Evolutionary conservation across 1,140 invertebrate species (phyloP), one percentile per base, ranked within the genome.

Genomic region (Drosophila takahashii): DNA sequence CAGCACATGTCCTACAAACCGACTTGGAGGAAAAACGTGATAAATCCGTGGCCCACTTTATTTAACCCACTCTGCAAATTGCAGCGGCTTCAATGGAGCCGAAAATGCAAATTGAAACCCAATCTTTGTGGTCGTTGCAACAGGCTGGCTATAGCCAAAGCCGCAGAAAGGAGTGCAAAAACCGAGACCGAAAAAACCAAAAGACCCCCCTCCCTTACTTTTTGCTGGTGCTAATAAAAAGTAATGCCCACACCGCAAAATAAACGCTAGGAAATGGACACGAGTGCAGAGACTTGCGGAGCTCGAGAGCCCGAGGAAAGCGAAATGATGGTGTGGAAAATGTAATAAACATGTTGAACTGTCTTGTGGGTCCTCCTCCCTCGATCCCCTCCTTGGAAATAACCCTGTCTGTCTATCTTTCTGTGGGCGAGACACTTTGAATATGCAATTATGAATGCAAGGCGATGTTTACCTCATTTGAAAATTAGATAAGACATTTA

Each of bases 1-100:
- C 69, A 54, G 84, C 86, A 85, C 84, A 89, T 90, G 84, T 89
- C 86, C 84, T 90, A 90, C 84, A 90, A 90, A 90, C 80, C 80
- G 80, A 87, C 64, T 89, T 22, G 75, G 70, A 44, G 62, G 22
- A 70, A 80, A 87, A 84, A 89, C 84, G 83, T 86, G 83, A 86
- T 86, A 76, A 83, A 89, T 87, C 71, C 79, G 52, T 87, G 83
- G 47, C 79, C 83, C 83, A 86, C 74, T 87, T 83, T 78, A 52
- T 62, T 73, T 77, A 69, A 36, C 60, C 70, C 64, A 73, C 44
- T 67, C 83, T 76, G 67, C 60, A 70, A 87, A 89, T 83, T 89
- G 79, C 84, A 66, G 66, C 79, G 58, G 79, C 81, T 85, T 86
- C 81, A 85, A 85, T 85, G 81, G 51, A 86, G 73, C 81, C 81